Evolutionary conservation across 1,140 invertebrate genomes (phyloP).

Genomic region (Lucilia cuprina): DNA sequence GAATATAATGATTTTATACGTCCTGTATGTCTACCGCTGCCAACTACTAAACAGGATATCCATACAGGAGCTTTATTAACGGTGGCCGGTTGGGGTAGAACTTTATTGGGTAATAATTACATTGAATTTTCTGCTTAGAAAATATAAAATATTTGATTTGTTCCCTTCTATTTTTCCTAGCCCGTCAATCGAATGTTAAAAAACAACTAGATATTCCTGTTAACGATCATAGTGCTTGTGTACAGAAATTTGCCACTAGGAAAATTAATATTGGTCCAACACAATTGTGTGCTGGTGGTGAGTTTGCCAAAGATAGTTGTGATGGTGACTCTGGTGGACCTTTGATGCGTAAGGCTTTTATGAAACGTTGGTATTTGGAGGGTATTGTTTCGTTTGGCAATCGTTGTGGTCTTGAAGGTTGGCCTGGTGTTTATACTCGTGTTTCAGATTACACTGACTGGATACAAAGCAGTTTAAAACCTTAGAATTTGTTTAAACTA

Average conservation of each 20-base stretch:
- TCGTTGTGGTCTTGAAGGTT: constrained; percentile 72
- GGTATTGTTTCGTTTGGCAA: constrained; percentile 81
- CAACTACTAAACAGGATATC: constrained; percentile 45
- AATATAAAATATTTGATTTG: background rate
- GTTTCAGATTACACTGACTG: constrained; percentile 74
- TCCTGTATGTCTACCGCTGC: constrained; percentile 77
- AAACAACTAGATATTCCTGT: constrained; percentile 67
- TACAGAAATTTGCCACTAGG: constrained; percentile 62
- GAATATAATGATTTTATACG: constrained; percentile 74
- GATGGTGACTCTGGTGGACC: constrained; percentile 81
- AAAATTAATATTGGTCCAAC: constrained; percentile 45
- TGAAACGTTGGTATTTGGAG: constrained; percentile 62
- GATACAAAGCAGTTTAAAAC: constrained; percentile 69
- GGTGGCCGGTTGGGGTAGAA: constrained; percentile 77
- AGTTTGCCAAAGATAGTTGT: constrained; percentile 72
- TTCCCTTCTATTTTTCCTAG: constrained; percentile 42
- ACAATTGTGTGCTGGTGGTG: constrained; percentile 73
- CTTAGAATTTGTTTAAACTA: constrained; percentile 22
- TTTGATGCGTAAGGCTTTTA: constrained; percentile 68
- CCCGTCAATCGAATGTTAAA: constrained; percentile 65
- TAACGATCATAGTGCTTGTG: constrained; percentile 63
- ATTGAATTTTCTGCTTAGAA: background rate
- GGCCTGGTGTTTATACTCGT: constrained; percentile 81
- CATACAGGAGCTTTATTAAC: constrained; percentile 62
- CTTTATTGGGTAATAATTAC: constrained; percentile 61